These are phyloP conservation scores for Liopterus haemorrhoidalis DNA, from an alignment of 2,888 invertebrate species.

Conservation along the genomic window DNA sequence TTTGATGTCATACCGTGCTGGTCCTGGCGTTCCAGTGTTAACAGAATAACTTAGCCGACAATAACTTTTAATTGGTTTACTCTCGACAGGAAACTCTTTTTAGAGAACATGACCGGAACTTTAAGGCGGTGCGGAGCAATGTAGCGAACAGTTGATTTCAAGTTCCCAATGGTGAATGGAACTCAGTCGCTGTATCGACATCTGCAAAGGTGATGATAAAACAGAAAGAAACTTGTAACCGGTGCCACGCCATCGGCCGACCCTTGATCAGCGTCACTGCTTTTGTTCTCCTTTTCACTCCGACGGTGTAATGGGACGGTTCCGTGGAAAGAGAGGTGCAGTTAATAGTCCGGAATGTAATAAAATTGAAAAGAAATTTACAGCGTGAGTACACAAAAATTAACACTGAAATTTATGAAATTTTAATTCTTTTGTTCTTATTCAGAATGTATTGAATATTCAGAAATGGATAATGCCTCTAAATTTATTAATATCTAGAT, in stretches of 20 bases:
- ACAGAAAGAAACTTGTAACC: constrained; percentile 10
- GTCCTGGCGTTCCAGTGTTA: not conserved
- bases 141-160: no score
- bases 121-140: constrained; percentile 8
- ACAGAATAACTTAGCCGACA: constrained; percentile 13
- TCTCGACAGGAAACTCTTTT: constrained; percentile 4
- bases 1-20: constrained; percentile 7
- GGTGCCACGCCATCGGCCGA: not conserved
- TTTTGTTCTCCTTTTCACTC: constrained; percentile 1
- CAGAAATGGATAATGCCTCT: no score
- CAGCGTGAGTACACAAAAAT: constrained; percentile 4
- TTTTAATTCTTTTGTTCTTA: no score
- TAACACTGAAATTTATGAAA: no score
- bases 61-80: constrained; percentile 17
- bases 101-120: constrained; percentile 10
- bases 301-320: no score
- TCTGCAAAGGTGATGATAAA: constrained; percentile 4
- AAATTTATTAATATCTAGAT: no score
- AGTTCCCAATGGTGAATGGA: no score
- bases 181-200: not conserved
- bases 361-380: constrained; percentile 12
- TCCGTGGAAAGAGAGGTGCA: constrained; percentile 8
- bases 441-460: no score
- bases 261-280: constrained; percentile 3
- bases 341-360: constrained; percentile 10